These are phyloP conservation scores for Noctua pronuba DNA, from an alignment of 2,888 invertebrate genomes.

Conservation along the genomic window DNA sequence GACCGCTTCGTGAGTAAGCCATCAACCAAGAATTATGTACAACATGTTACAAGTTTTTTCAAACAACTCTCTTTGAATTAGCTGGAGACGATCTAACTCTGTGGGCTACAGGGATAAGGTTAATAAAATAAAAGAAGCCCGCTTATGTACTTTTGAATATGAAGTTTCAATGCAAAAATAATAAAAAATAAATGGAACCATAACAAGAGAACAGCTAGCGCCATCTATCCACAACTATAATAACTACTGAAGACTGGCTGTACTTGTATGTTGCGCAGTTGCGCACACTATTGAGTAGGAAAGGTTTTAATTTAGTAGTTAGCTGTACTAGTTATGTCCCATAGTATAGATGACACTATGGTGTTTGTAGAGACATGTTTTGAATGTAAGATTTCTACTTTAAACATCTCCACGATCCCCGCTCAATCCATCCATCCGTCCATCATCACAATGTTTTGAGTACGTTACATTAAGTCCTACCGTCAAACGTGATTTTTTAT, in stretches of 20 bases:
- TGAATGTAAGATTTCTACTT: no score
- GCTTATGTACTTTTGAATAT: background rate
- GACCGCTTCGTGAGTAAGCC: no score
- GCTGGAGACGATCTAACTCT: no score
- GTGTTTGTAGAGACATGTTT: no score
- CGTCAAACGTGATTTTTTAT: no score
- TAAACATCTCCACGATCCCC: no score
- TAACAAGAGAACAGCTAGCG: conserved; percentile 12
- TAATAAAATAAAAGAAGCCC: background rate
- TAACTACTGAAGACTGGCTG: background rate
- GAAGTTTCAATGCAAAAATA: background rate
- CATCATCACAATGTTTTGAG: no score
- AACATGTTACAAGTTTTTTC: no score
- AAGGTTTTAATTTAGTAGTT: background rate
- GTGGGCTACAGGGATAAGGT: background rate
- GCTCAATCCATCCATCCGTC: no score
- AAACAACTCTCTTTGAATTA: background rate
- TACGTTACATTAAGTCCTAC: no score
- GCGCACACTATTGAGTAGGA: background rate
- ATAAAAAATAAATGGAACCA: background rate
- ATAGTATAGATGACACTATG: conserved; percentile 1
- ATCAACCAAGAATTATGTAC: no score
- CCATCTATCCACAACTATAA: conserved; percentile 39
- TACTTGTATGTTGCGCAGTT: background rate
- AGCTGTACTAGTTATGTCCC: background rate